phyloP scores from a whole-genome alignment of 2,797 vertebrate genomes.

The Anolis apletophallus region DNA sequence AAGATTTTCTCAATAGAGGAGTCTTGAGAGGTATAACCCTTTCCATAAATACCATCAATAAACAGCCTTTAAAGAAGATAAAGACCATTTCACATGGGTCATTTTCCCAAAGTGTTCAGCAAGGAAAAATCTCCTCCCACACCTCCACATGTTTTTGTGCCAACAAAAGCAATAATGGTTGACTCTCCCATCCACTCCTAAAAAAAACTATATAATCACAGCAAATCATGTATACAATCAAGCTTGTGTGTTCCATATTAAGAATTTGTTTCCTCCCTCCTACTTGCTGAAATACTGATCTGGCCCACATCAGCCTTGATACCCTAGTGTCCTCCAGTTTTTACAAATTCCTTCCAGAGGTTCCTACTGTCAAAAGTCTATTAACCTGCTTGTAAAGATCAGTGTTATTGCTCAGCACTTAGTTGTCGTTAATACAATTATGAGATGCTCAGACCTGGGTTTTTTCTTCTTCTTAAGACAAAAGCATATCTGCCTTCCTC shows the following conservation, averaged over 20 bases:
- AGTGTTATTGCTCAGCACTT: constrained; percentile 74
- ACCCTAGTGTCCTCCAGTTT: constrained; percentile 85
- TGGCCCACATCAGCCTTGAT: constrained; percentile 85
- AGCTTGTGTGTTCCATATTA: constrained; percentile 56
- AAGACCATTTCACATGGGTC: neutral
- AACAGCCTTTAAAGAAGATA: neutral
- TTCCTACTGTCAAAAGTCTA: constrained; percentile 73
- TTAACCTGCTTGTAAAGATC: constrained; percentile 75
- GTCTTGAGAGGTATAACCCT: neutral
- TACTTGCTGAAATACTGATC: constrained; percentile 72
- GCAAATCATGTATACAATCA: constrained; percentile 50
- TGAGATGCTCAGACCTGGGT: constrained; percentile 70
- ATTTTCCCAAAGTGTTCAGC: constrained; percentile 17
- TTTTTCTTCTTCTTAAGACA: no score
- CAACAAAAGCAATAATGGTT: constrained; percentile 63
- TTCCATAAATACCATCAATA: neutral
- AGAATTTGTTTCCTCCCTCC: constrained; percentile 69
- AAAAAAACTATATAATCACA: constrained; percentile 31
- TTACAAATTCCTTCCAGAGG: constrained; percentile 80
- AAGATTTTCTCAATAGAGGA: neutral
- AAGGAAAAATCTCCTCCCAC: neutral
- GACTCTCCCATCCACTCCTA: constrained; percentile 43
- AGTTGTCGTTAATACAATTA: constrained; percentile 82
- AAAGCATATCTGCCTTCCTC: neutral
- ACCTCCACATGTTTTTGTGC: neutral